Percentiles rank a stretch among this genome's conserved stretches.
Evolutionary conservation across 2,888 invertebrate species (phyloP).

Genomic region (Xiphydria camelus): DNA sequence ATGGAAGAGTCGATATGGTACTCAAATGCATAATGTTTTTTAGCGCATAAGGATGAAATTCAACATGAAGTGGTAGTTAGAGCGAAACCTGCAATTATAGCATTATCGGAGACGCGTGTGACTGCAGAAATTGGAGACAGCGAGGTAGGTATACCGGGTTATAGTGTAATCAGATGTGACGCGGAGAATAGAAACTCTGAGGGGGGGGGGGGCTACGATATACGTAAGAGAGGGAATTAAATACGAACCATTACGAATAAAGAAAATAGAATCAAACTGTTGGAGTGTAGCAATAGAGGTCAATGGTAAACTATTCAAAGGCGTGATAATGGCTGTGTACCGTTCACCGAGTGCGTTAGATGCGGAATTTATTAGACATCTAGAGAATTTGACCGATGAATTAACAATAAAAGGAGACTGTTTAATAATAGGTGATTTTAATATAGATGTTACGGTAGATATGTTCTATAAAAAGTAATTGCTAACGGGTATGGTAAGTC

Average conservation of each 20-base stretch:
- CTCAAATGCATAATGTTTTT: conserved; percentile 9
- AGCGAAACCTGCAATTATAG: conserved; percentile 12
- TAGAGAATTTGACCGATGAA: conserved; percentile 10
- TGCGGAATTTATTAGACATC: conserved; percentile 15
- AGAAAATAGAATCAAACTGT: conserved; percentile 8
- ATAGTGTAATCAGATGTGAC: conserved; percentile 14
- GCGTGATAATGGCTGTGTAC: conserved; percentile 14
- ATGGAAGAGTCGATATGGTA: conserved; percentile 10
- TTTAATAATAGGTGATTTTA: conserved; percentile 14
- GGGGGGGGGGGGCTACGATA: not conserved
- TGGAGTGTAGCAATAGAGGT: conserved; percentile 14
- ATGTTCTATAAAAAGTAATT: conserved; percentile 2
- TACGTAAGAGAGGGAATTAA: conserved; percentile 6
- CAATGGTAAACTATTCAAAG: conserved; percentile 15
- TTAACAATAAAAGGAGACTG: conserved; percentile 11
- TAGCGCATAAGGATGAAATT: conserved; percentile 23
- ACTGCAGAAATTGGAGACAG: conserved; percentile 12
- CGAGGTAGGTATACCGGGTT: conserved; percentile 13
- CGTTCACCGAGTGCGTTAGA: conserved; percentile 22
- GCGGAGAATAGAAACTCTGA: conserved; percentile 8
- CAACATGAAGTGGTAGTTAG: conserved; percentile 8
- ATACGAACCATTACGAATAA: not conserved
- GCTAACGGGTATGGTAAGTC: not conserved
- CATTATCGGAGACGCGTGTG: conserved; percentile 13
- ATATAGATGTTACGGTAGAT: no score